Percentiles rank a stretch among this genome's conserved stretches.
Conservation (phyloP, 2,113 vertebrate species). For the Nansenia antarctica region DNA sequence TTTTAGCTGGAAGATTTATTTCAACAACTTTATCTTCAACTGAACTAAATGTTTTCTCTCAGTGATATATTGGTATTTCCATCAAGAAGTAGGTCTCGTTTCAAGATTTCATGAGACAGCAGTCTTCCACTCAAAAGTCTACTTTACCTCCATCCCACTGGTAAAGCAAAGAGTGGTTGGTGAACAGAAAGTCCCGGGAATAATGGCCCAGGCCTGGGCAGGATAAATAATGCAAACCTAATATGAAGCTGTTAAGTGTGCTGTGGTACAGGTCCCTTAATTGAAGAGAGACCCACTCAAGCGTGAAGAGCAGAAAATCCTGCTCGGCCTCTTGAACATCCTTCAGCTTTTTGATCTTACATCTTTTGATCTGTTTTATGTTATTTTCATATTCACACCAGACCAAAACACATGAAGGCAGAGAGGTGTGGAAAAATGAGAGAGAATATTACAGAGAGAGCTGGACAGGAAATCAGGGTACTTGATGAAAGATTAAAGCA, state of each 20-base stretch:
- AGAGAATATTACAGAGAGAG: background rate
- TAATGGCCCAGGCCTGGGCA: background rate
- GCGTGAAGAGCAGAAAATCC: background rate
- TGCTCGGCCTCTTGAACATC: background rate
- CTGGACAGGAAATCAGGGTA: background rate
- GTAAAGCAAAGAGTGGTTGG: background rate
- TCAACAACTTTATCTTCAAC: background rate
- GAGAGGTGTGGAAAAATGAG: background rate
- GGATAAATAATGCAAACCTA: background rate
- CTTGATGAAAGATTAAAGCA: background rate
- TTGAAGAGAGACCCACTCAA: background rate
- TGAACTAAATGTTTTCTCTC: background rate
- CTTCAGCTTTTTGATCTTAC: conserved; percentile 1
- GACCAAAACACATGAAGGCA: background rate
- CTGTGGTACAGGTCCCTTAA: background rate
- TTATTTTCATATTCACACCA: background rate
- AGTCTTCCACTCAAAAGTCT: background rate
- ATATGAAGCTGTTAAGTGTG: background rate
- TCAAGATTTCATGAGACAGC: background rate
- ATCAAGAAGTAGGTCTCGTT: background rate
- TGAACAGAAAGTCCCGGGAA: background rate
- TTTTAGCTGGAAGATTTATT: background rate
- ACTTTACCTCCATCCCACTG: background rate
- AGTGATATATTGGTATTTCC: background rate
- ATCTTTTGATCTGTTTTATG: background rate